Evolutionary conservation across 2,888 invertebrate genomes (phyloP).

Genomic region (Odontocolon sp.): DNA sequence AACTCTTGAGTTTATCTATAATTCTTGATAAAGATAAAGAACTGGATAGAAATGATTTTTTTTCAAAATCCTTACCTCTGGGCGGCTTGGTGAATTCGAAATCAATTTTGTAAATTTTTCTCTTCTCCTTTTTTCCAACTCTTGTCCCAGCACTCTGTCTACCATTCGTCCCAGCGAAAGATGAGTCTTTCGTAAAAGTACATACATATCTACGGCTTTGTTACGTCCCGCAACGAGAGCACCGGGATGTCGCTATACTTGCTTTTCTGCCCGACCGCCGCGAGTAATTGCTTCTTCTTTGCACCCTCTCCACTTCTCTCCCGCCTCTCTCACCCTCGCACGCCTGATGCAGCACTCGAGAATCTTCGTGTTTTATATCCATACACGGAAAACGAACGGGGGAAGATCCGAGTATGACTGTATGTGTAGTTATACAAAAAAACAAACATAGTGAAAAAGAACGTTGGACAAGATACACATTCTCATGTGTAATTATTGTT

Average conservation of each 20-base stretch:
- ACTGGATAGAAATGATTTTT: too few relatives aligned
- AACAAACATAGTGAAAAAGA: not conserved
- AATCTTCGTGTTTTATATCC: slow-evolving; percentile 26
- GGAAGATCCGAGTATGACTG: not conserved
- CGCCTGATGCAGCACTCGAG: not conserved
- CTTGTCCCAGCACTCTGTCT: not conserved
- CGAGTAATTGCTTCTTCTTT: slow-evolving; percentile 56
- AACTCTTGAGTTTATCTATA: not conserved
- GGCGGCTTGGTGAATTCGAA: too few relatives aligned
- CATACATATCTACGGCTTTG: slow-evolving; percentile 41
- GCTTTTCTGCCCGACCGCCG: slow-evolving; percentile 16
- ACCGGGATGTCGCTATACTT: slow-evolving; percentile 9
- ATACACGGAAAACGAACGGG: not conserved
- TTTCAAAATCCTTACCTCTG: too few relatives aligned
- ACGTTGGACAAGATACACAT: not conserved
- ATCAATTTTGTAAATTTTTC: slow-evolving; percentile 17
- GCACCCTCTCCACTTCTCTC: slow-evolving; percentile 2
- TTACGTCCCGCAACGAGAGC: slow-evolving; percentile 25
- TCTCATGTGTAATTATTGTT: not conserved
- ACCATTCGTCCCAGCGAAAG: slow-evolving; percentile 20
- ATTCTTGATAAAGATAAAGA: too few relatives aligned
- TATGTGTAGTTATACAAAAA: not conserved
- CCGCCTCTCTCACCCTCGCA: not conserved
- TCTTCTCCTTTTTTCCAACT: not conserved
- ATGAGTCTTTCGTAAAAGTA: slow-evolving; percentile 40